A percentile compares a stretch with the other conserved stretches of the same genome.
phyloP scores from a whole-genome alignment of 2,113 vertebrate genomes.

The Emydura subglobosa region DNA sequence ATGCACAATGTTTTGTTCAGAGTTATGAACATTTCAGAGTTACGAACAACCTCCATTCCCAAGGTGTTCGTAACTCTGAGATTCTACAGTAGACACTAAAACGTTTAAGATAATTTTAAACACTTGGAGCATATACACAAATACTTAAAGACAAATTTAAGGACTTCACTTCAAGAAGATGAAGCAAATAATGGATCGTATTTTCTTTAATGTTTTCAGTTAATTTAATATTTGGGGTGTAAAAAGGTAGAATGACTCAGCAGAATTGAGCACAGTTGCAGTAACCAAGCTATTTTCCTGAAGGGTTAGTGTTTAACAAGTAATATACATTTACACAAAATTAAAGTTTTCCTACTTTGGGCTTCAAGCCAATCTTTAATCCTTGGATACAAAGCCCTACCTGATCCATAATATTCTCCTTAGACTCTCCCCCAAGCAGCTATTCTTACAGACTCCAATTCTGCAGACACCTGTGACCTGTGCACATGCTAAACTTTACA shows the following conservation, averaged over 20 bases:
- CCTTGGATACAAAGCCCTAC: background rate
- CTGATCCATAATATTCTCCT: background rate
- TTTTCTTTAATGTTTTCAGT: background rate
- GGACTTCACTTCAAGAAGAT: background rate
- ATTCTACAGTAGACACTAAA: too few species aligned
- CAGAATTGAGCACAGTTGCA: background rate
- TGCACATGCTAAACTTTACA: background rate
- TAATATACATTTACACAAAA: background rate
- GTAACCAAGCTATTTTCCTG: background rate
- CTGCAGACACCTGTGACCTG: background rate
- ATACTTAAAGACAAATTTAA: background rate
- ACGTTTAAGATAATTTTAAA: background rate
- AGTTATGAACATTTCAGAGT: too few species aligned
- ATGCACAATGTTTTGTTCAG: too few species aligned
- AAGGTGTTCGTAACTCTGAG: too few species aligned
- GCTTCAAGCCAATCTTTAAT: background rate
- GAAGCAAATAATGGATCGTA: accelerated
- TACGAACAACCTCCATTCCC: too few species aligned
- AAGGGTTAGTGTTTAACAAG: background rate
- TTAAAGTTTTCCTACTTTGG: background rate
- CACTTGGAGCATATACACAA: accelerated
- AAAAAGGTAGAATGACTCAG: background rate
- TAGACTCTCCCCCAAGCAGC: background rate
- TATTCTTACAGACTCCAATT: background rate
- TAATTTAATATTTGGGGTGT: background rate